Percentiles rank a stretch among this genome's conserved stretches.
phyloP scores from a whole-genome alignment of 2,888 invertebrate species.

The Platypus cylindrus region DNA sequence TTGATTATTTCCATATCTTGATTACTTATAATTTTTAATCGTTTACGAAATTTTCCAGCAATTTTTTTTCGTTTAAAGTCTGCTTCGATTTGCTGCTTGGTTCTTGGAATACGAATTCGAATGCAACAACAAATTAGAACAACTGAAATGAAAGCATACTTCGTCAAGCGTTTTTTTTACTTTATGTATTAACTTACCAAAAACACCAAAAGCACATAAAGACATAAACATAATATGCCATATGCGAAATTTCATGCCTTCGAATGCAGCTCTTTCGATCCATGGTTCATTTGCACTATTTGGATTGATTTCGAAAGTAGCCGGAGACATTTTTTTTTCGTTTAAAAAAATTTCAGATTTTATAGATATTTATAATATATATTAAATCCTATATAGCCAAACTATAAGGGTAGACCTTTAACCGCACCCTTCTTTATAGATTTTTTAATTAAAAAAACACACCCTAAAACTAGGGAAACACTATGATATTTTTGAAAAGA shows the following conservation, averaged over 20 bases:
- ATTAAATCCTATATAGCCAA: no score
- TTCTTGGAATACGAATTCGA: conserved; percentile 81
- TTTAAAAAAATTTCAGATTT: no score
- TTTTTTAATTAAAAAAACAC: no score
- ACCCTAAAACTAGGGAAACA: no score
- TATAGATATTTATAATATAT: no score
- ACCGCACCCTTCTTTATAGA: no score
- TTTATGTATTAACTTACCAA: conserved; percentile 38
- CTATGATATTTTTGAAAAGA: no score
- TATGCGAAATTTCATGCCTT: conserved; percentile 53
- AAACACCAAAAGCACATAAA: conserved; percentile 46
- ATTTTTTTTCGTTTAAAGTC: conserved; percentile 78
- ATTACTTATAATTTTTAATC: conserved; percentile 70
- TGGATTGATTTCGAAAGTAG: conserved; percentile 33
- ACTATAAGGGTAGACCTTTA: no score
- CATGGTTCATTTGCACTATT: conserved; percentile 39
- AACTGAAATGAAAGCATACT: conserved; percentile 46
- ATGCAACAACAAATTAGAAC: conserved; percentile 83
- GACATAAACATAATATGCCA: conserved; percentile 74
- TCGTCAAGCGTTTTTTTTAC: no score
- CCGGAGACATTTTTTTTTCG: conserved; percentile 19
- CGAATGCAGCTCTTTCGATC: conserved; percentile 57
- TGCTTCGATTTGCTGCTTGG: conserved; percentile 91
- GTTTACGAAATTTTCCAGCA: conserved; percentile 67
- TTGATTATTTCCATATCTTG: conserved; percentile 77